Evolutionary conservation across 1,140 invertebrate species (phyloP).

Genomic region (Drosophila subpulchrella): DNA sequence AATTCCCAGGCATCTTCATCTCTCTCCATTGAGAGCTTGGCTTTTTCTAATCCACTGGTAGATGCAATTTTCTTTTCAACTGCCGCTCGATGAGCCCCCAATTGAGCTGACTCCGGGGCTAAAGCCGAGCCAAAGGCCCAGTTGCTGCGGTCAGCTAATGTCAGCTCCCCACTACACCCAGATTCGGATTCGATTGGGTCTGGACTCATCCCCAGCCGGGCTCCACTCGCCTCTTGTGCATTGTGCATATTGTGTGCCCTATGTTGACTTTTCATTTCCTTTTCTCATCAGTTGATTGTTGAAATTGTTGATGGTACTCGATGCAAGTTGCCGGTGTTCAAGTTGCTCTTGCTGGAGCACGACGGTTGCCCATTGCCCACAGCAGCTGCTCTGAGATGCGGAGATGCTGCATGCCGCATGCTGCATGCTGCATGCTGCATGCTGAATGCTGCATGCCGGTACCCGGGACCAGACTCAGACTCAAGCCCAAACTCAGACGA

Average conservation of each 20-base stretch:
- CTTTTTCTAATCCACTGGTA: constrained; percentile 41
- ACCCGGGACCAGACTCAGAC: constrained; percentile 3
- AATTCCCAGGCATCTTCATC: constrained; percentile 4
- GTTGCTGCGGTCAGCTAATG: constrained; percentile 55
- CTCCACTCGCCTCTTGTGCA: constrained; percentile 16
- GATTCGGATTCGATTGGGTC: constrained; percentile 29
- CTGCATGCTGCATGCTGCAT: constrained; percentile 4
- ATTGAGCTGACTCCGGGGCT: constrained; percentile 39
- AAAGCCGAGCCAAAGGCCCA: constrained; percentile 39
- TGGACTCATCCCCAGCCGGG: background rate
- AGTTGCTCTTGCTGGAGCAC: constrained; percentile 30
- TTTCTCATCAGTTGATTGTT: constrained; percentile 81
- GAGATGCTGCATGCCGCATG: constrained; percentile 33
- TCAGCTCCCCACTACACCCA: constrained; percentile 2
- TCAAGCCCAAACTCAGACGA: constrained; percentile 13
- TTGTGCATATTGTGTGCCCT: constrained; percentile 67
- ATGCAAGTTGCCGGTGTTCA: constrained; percentile 24
- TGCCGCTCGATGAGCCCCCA: constrained; percentile 43
- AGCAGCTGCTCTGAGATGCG: constrained; percentile 49
- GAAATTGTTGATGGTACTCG: constrained; percentile 72
- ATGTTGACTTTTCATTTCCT: constrained; percentile 82
- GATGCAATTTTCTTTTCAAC: constrained; percentile 66
- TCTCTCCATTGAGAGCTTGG: constrained; percentile 3
- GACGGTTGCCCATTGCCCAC: constrained; percentile 41
- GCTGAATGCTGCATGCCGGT: constrained; percentile 16